Percentiles rank a stretch among this genome's conserved stretches.
Conservation (phyloP, 1,140 invertebrate species). For the Dufourea novaeangliae region DNA sequence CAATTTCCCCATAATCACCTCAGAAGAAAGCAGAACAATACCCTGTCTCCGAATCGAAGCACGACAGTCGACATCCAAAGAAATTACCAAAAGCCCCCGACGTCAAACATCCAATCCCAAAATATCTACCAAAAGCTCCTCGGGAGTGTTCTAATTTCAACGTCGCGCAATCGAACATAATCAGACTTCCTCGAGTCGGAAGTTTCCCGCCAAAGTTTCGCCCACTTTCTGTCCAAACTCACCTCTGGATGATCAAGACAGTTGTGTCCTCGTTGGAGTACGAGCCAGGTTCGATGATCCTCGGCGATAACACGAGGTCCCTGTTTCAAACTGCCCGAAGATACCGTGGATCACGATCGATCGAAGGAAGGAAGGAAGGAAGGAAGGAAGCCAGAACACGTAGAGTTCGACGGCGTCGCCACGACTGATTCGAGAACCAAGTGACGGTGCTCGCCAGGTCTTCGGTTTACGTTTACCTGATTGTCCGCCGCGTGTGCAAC, state of each 20-base stretch:
- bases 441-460: conserved; percentile 53
- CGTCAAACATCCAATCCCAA: too few species aligned
- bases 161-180: background rate
- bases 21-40: too few species aligned
- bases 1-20: too few species aligned
- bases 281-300: too few species aligned
- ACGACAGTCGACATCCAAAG: too few species aligned
- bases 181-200: background rate
- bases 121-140: too few species aligned
- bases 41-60: too few species aligned
- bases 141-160: background rate
- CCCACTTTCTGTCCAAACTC: background rate
- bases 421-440: conserved; percentile 76
- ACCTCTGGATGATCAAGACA: too few species aligned
- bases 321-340: too few species aligned
- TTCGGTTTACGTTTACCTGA: conserved; percentile 71
- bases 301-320: too few species aligned
- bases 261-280: too few species aligned
- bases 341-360: background rate
- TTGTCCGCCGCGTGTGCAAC: conserved; percentile 41
- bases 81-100: too few species aligned
- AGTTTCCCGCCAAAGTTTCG: background rate
- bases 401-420: conserved; percentile 67
- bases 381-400: conserved; percentile 32
- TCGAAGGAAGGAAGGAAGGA: background rate